Conservation (phyloP, 1,140 invertebrate genomes). For the Epicauta chinensis region DNA sequence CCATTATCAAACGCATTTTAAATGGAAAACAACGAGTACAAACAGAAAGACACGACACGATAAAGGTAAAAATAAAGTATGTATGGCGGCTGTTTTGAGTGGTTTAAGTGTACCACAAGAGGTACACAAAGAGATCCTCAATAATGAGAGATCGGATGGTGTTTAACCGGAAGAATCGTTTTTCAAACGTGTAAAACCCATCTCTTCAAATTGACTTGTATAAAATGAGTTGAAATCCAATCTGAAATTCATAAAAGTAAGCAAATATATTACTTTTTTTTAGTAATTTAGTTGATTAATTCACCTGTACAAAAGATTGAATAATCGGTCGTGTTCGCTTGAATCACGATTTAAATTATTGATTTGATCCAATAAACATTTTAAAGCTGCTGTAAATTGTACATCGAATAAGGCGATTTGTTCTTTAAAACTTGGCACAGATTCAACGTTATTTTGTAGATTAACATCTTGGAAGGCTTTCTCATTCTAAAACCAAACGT, state of each 20-base stretch:
- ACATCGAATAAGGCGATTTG: constrained; percentile 33
- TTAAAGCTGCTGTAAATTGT: constrained; percentile 34
- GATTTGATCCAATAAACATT: constrained; percentile 36
- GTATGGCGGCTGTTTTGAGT: constrained; percentile 12
- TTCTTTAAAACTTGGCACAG: constrained; percentile 34
- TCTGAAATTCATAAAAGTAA: constrained; percentile 5
- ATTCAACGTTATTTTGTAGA: constrained; percentile 11
- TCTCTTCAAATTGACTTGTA: constrained; percentile 14
- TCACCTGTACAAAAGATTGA: constrained; percentile 41
- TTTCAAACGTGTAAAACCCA: constrained; percentile 5
- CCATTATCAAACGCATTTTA: constrained; percentile 13
- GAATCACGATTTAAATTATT: constrained; percentile 36
- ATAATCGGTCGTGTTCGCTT: constrained; percentile 39
- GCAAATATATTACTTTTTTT: neutral
- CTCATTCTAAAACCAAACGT: constrained; percentile 23
- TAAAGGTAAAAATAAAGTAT: constrained; percentile 21
- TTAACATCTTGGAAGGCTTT: constrained; percentile 14
- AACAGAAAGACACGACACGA: constrained; percentile 16
- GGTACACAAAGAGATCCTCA: no score
- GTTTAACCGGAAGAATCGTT: constrained; percentile 18
- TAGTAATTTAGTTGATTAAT: neutral
- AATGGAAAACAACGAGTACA: neutral
- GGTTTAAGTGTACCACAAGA: neutral
- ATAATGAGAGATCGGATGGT: no score
- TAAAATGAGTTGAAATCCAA: constrained; percentile 25